phyloP scores from a whole-genome alignment of 2,888 invertebrate species.

The Subacronicta megacephala region DNA sequence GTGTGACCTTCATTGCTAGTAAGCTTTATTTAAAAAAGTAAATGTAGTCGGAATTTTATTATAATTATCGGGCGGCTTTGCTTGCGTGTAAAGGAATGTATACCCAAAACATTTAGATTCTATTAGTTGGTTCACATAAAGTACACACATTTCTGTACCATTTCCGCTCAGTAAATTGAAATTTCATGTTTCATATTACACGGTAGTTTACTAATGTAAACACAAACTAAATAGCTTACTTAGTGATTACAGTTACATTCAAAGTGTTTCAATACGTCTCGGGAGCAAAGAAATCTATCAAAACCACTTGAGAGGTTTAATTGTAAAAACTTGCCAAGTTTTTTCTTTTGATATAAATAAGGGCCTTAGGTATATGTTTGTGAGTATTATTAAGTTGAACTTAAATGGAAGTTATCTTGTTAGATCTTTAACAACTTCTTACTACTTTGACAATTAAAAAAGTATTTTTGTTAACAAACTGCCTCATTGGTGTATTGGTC shows the following conservation, averaged over 20 bases:
- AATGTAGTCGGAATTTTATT: no score
- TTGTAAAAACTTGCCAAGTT: neutral
- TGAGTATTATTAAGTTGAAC: no score
- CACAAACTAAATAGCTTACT: constrained; percentile 10
- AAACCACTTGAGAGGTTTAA: constrained; percentile 16
- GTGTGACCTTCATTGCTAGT: no score
- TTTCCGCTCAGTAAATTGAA: constrained; percentile 54
- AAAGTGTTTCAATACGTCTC: constrained; percentile 38
- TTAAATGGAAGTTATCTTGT: no score
- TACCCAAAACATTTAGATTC: constrained; percentile 12
- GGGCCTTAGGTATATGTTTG: no score
- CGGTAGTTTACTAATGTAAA: constrained; percentile 19
- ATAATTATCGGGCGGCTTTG: no score
- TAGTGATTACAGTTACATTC: constrained; percentile 8
- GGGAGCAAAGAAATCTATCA: constrained; percentile 14
- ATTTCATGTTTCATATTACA: constrained; percentile 52
- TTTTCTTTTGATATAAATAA: neutral
- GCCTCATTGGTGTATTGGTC: no score
- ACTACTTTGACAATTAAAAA: no score
- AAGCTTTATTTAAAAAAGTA: no score
- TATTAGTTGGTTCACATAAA: no score
- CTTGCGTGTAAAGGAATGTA: constrained; percentile 6
- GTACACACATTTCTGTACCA: constrained; percentile 32
- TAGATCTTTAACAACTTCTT: no score
- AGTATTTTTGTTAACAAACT: no score